These are phyloP conservation scores for Archilochus colubris DNA, from an alignment of 2,113 vertebrate species.

Conservation along the genomic window DNA sequence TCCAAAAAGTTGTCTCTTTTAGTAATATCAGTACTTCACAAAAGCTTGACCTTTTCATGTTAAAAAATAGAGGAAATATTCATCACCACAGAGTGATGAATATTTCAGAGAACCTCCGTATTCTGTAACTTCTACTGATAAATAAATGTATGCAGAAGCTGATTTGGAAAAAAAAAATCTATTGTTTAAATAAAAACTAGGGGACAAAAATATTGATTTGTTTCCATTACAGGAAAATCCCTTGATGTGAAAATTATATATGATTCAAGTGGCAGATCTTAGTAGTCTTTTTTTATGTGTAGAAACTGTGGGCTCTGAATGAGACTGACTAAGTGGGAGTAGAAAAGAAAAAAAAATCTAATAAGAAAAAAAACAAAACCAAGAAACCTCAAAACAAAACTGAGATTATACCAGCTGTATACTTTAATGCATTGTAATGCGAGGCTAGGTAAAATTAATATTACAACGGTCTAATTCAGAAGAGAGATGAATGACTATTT, in stretches of 20 bases:
- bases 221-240: not conserved
- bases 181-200: not conserved
- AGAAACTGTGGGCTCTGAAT: not conserved
- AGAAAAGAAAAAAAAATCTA: not conserved
- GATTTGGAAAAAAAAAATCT: not conserved
- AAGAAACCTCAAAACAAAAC: not conserved
- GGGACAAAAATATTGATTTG: not conserved
- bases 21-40: not conserved
- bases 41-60: not conserved
- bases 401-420: not conserved
- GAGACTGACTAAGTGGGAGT: not conserved
- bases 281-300: not conserved
- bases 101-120: not conserved
- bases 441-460: not conserved
- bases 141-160: not conserved
- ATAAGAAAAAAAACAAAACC: accelerated
- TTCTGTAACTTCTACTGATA: not conserved
- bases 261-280: not conserved
- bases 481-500: not conserved
- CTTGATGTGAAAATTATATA: not conserved
- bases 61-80: not conserved
- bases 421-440: not conserved
- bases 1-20: not conserved
- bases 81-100: not conserved
- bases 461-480: not conserved